A percentile compares a stretch with the other conserved stretches of the same genome.
phyloP scores from a whole-genome alignment of 2,797 vertebrate genomes.

The Synaphobranchus kaupii region DNA sequence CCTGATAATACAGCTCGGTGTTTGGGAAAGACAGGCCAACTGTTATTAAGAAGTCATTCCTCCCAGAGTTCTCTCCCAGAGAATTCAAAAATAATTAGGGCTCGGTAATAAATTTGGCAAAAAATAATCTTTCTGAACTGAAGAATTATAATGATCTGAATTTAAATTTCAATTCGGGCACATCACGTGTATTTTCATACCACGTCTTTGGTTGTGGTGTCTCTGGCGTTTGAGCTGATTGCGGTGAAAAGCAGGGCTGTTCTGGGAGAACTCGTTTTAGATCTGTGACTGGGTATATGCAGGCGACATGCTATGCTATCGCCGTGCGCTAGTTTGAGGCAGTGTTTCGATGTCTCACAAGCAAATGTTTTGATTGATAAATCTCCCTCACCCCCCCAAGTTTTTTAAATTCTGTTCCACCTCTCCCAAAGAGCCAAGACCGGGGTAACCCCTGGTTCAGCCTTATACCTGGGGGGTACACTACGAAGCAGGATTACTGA shows the following conservation, averaged over 20 bases:
- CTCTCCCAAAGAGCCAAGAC: neutral
- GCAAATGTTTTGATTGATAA: neutral
- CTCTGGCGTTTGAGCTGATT: neutral
- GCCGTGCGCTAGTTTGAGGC: neutral
- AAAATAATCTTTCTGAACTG: neutral
- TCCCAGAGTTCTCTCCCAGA: neutral
- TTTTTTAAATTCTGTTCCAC: neutral
- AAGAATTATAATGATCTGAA: constrained; percentile 7
- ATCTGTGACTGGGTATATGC: neutral
- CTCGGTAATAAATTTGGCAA: constrained; percentile 6
- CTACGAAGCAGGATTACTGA: too few relatives aligned
- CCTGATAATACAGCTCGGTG: neutral
- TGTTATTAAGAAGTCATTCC: neutral
- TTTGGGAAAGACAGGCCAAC: neutral
- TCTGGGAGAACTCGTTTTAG: neutral
- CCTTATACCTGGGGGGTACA: too few relatives aligned
- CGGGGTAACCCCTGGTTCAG: too few relatives aligned
- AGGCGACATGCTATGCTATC: neutral
- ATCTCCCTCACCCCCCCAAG: neutral
- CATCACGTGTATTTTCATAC: neutral
- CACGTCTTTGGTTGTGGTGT: neutral
- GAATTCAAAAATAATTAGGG: neutral
- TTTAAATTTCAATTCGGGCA: neutral
- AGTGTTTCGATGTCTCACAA: neutral
- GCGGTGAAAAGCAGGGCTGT: neutral